phyloP scores from a whole-genome alignment of 2,888 invertebrate species.

The Sceliomorpha sp. region DNA sequence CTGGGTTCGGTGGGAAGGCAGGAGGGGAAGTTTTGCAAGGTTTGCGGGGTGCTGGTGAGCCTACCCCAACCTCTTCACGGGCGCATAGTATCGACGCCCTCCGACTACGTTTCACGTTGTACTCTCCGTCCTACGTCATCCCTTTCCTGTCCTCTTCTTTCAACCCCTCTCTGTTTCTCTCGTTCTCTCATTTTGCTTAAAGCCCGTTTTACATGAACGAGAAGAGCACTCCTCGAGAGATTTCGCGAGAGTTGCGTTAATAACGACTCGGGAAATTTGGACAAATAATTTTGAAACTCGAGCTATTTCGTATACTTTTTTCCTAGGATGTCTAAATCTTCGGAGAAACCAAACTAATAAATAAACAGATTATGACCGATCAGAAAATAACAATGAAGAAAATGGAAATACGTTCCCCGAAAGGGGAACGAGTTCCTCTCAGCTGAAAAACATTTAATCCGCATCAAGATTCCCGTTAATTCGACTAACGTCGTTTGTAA shows the following conservation, averaged over 20 bases:
- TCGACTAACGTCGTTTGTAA: constrained; percentile 44
- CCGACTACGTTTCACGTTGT: constrained; percentile 42
- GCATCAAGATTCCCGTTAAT: constrained; percentile 37
- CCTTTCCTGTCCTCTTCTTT: constrained; percentile 28
- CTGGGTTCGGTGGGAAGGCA: constrained; percentile 50
- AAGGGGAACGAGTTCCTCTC: too few species aligned
- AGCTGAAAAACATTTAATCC: too few species aligned
- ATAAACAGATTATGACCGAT: too few species aligned
- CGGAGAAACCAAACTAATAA: too few species aligned
- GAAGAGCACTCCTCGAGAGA: constrained; percentile 15
- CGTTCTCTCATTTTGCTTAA: constrained; percentile 10
- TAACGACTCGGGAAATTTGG: neutral
- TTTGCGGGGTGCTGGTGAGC: constrained; percentile 63
- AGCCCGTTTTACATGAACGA: constrained; percentile 19
- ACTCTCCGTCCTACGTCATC: constrained; percentile 53
- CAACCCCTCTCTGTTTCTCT: constrained; percentile 23
- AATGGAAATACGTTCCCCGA: too few species aligned
- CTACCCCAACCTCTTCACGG: constrained; percentile 78
- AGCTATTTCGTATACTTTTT: too few species aligned
- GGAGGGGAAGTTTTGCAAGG: constrained; percentile 44
- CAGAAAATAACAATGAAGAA: too few species aligned
- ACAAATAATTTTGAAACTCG: too few species aligned
- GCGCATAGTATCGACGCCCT: constrained; percentile 78
- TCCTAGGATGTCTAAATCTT: too few species aligned
- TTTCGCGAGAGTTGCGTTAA: constrained; percentile 4